Evolutionary conservation across 2,888 invertebrate genomes (phyloP).

Genomic region (Diaphora mendica): DNA sequence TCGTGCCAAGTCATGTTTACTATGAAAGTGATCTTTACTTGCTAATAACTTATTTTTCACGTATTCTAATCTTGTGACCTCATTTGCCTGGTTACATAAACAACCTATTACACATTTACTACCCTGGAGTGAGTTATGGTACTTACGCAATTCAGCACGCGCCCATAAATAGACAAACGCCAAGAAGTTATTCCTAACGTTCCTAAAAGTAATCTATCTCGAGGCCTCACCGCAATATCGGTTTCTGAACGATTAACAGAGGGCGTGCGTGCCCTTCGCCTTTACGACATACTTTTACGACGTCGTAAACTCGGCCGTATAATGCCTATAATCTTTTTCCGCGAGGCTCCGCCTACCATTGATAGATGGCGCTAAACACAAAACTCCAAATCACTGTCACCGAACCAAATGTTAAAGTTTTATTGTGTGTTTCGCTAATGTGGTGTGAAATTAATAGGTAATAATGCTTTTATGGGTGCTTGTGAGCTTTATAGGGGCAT

Average conservation of each 20-base stretch:
- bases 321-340: conserved; percentile 85
- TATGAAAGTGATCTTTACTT: conserved; percentile 25
- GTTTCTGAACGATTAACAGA: conserved; percentile 86
- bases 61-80: conserved; percentile 49
- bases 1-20: conserved; percentile 43
- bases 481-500: conserved; percentile 81
- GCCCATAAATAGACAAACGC: conserved; percentile 81
- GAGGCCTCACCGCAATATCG: conserved; percentile 84
- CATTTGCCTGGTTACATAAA: conserved; percentile 57
- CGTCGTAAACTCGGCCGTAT: conserved; percentile 82
- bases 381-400: conserved; percentile 81
- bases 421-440: conserved; percentile 86
- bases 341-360: conserved; percentile 62
- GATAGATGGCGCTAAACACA: conserved; percentile 82
- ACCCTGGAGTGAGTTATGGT: conserved; percentile 56
- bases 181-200: conserved; percentile 81
- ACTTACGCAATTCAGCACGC: conserved; percentile 67
- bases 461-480: conserved; percentile 85
- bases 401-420: conserved; percentile 82
- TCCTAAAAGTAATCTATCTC: conserved; percentile 83
- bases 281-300: conserved; percentile 86
- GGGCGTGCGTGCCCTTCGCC: conserved; percentile 85
- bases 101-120: conserved; percentile 56
- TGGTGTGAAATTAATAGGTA: conserved; percentile 87
- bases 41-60: conserved; percentile 50